A percentile compares a stretch with the other conserved stretches of the same genome.
Evolutionary conservation across 2,888 invertebrate species (phyloP).

Genomic region (Sepiola atlantica): DNA sequence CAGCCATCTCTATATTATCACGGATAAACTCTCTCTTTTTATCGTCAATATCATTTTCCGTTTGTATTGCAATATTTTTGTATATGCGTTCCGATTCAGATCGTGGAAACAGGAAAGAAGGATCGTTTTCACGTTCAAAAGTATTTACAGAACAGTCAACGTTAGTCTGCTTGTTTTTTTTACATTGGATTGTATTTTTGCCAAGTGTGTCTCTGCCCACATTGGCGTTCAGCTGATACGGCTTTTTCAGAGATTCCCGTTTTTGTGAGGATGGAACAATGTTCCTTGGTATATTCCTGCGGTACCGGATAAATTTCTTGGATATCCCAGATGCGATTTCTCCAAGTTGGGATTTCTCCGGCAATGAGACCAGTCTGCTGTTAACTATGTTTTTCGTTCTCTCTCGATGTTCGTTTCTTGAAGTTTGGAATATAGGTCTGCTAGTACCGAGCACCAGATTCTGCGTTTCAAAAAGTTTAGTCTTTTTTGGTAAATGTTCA

Average conservation of each 20-base stretch:
- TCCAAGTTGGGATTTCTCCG: neutral
- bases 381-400: neutral
- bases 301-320: neutral
- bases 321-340: neutral
- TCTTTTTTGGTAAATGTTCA: neutral
- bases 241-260: neutral
- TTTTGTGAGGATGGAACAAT: neutral
- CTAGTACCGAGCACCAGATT: neutral
- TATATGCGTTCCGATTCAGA: neutral
- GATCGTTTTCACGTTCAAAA: neutral
- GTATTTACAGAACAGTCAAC: neutral
- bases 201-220: neutral
- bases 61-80: conserved; percentile 34
- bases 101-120: neutral
- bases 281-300: neutral
- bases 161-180: neutral
- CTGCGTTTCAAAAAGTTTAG: neutral
- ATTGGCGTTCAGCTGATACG: neutral
- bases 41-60: neutral
- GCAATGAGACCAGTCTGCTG: neutral
- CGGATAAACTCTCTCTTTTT: conserved; percentile 38
- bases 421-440: neutral
- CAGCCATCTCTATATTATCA: conserved; percentile 33
- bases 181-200: neutral
- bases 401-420: neutral